Evolutionary conservation across 2,113 vertebrate species (phyloP), one percentile per base, ranked within the genome.

Genomic region (Okapia johnstoni): DNA sequence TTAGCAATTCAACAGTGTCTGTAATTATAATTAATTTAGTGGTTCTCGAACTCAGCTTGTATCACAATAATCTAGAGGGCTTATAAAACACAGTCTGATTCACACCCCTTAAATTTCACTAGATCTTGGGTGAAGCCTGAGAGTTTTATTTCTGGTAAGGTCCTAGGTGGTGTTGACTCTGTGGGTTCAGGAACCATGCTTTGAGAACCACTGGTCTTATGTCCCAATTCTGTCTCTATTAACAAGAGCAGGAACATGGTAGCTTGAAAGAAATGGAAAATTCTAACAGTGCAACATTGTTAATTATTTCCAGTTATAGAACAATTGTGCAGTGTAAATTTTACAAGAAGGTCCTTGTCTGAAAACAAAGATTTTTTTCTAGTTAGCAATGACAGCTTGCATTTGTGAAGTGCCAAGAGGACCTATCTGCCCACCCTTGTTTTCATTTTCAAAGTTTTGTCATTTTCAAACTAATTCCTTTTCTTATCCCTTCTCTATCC

Each of bases 261-360:
- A 94, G 36, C 19, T 94, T 77, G 36, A 66, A 81, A 54, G 36
- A 93, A 93, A 70, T 5, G 13, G 50, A 77, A 88, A 97, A 96
- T 83, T 84, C 70, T 58, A 88, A 80, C 81, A 97, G 33, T 81
- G 21, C 17, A 89, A 93, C 30, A 93, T 83, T 94, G 61, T 73
- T 96, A 33, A 92, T 96, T 90, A 77, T 94, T 97, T 73, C 43
- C 28, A 90, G 70, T 77, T n/a, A 63, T 5, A 79, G 57, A 92
- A 98, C 97, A 98, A 97, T 86, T 52, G 94, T 60, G 25, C 88
- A 97, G 36, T 97, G 84, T 97, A 90, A 81, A 61, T 23, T 90
- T 80, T 48, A 98, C 77, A 98, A 96, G 55, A 92, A 80, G 50
- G 26, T 80, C 93, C 81, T 97, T 98, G 96, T 98, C 28, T 93